These are phyloP conservation scores for Malacoraja senta DNA, from an alignment of 2,797 vertebrate genomes.

Conservation along the genomic window DNA sequence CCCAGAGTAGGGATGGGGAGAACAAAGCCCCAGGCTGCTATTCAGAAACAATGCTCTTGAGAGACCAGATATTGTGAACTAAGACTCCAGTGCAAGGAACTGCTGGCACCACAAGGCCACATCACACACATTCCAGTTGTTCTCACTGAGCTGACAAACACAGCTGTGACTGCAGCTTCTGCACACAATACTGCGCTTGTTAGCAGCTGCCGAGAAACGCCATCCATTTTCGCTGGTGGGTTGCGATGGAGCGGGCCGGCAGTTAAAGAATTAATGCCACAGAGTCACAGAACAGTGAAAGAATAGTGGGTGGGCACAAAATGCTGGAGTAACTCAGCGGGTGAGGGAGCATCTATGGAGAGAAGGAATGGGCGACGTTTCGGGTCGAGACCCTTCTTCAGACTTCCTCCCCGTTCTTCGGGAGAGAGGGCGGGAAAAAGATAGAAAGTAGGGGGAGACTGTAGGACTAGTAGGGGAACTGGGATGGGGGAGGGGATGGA, in stretches of 20 bases:
- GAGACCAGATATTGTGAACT: slow-evolving; percentile 42
- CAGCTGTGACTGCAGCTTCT: slow-evolving; percentile 48
- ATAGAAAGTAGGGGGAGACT: too few relatives aligned
- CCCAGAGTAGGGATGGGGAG: not conserved
- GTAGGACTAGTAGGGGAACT: too few relatives aligned
- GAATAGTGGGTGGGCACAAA: too few relatives aligned
- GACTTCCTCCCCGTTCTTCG: too few relatives aligned
- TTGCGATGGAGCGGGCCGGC: not conserved
- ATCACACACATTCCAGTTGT: slow-evolving; percentile 45
- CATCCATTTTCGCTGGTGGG: slow-evolving; percentile 40
- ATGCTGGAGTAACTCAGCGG: too few relatives aligned
- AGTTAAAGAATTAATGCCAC: not conserved
- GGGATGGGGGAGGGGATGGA: too few relatives aligned
- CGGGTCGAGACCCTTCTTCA: too few relatives aligned
- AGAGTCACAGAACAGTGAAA: not conserved
- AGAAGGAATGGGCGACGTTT: too few relatives aligned
- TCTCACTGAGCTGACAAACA: slow-evolving; percentile 46
- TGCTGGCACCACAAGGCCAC: slow-evolving; percentile 41
- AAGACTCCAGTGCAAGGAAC: slow-evolving; percentile 43
- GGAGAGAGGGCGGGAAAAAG: too few relatives aligned
- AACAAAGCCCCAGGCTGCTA: slow-evolving; percentile 3
- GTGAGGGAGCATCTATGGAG: too few relatives aligned
- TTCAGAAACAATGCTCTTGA: slow-evolving; percentile 42
- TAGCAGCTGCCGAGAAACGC: slow-evolving; percentile 48
- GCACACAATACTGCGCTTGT: slow-evolving; percentile 51